Conservation (phyloP, 2,797 vertebrate species). For the Leucoraja ocellata region DNA sequence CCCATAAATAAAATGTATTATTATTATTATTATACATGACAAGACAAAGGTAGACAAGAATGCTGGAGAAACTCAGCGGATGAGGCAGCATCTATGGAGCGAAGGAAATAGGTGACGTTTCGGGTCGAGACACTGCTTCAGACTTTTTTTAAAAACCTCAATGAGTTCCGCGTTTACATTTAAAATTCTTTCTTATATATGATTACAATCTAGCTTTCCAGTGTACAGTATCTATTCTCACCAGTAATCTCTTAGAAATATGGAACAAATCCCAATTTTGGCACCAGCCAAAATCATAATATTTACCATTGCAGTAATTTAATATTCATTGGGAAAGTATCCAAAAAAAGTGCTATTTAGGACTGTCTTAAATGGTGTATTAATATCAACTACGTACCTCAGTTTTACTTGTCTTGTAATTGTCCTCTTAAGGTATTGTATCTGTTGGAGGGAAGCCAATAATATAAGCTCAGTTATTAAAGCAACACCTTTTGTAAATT, state of each 20-base stretch:
- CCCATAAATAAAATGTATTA: too few species aligned
- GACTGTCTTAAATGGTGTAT: neutral
- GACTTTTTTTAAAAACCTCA: too few species aligned
- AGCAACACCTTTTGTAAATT: neutral
- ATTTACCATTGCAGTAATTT: neutral
- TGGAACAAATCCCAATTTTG: neutral
- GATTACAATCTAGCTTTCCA: too few species aligned
- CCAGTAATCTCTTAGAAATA: neutral
- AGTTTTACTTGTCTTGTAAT: neutral
- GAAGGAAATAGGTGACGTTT: too few species aligned
- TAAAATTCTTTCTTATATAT: too few species aligned
- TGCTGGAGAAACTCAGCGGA: too few species aligned
- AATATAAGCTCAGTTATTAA: neutral
- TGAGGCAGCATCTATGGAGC: too few species aligned
- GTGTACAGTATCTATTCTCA: neutral
- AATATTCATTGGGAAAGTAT: neutral
- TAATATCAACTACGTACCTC: neutral
- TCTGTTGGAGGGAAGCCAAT: neutral
- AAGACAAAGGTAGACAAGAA: too few species aligned
- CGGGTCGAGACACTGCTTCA: too few species aligned
- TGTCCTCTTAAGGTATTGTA: neutral
- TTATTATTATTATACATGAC: too few species aligned
- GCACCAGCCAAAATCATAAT: neutral
- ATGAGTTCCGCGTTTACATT: too few species aligned
- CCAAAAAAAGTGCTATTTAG: neutral